Percentiles rank a stretch among this genome's conserved stretches.
Evolutionary conservation across 2,797 vertebrate species (phyloP).

Genomic region (Cynodonichthys magdalenae): DNA sequence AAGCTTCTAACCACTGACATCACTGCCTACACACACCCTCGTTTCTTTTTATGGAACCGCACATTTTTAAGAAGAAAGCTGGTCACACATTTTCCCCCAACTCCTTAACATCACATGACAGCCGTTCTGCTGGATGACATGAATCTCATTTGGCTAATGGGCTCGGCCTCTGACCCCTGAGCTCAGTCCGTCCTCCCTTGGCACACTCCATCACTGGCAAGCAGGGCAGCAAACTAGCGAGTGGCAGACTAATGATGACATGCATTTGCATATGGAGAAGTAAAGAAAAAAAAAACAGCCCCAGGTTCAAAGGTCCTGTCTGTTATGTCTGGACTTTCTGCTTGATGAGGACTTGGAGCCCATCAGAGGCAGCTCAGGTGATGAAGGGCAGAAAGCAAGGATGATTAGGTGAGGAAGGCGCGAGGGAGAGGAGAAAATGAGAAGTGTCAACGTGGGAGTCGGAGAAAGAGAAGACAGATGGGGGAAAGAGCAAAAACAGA

Average conservation of each 20-base stretch:
- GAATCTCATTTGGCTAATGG: conserved; percentile 74
- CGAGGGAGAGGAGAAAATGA: conserved; percentile 16
- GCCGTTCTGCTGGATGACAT: conserved; percentile 44
- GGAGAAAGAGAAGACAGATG: conserved; percentile 9
- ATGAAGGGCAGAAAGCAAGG: conserved; percentile 26
- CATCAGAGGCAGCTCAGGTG: conserved; percentile 17
- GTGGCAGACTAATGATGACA: conserved; percentile 59
- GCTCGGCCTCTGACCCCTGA: conserved; percentile 64
- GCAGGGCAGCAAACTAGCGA: conserved; percentile 17
- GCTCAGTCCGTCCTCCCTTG: conserved; percentile 34
- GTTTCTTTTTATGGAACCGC: conserved; percentile 20
- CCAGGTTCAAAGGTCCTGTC: conserved; percentile 49
- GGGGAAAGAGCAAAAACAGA: conserved; percentile 1
- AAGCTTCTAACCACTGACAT: conserved; percentile 18
- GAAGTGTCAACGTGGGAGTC: conserved; percentile 8
- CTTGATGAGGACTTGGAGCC: conserved; percentile 19
- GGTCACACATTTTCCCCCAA: conserved; percentile 37
- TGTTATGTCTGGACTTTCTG: conserved; percentile 55
- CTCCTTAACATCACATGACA: conserved; percentile 43
- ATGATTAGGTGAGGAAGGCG: not conserved
- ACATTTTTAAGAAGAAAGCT: conserved; percentile 33
- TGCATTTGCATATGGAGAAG: conserved; percentile 72
- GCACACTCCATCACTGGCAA: conserved; percentile 34
- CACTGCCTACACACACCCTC: conserved; percentile 28
- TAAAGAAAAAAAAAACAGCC: conserved; percentile 13